Evolutionary conservation across 2,113 vertebrate species (phyloP), one percentile per base, ranked within the genome.

Genomic region (Monopterus albus): DNA sequence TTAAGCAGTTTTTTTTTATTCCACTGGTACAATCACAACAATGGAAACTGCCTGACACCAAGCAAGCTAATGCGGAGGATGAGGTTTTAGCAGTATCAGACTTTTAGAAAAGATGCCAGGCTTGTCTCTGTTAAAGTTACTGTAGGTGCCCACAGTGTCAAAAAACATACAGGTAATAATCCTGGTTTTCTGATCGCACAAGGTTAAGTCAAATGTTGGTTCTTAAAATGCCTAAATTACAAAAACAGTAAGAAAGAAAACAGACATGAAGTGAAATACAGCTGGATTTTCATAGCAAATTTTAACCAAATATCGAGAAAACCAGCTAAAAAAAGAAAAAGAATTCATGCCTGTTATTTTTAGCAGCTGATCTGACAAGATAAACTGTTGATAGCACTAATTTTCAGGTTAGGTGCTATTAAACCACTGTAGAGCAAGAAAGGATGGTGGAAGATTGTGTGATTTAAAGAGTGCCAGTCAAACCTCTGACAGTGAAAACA

Each of bases 1-100:
- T 88, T 70, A 85, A 86, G 81, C 58, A 89, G n/a, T n/a, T n/a
- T 84, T 25, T 17, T 33, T 69, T 43, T 18, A 56, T 62, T 76
- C 71, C 79, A 58, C 23, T 10, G 40, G 25, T 76, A 71, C 33
- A 60, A 47, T 52, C 59, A 33, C 74, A 72, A 65, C 72, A 78
- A 65, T 29, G 46, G 38, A 31, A 39, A 50, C 42, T 29, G 61
- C 15, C 35, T 36, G 23, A 68, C 25, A 29, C 49, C 20, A 53
- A 65, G 59, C 49, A 68, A 72, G 50, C 55, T 46, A 25, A 60
- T 14, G 35, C 28, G 20, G n/a, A 18, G 50, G 55, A 56, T 25
- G 53, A 50, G 17, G 20, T 33, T 64, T 78, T 8, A 58, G 33
- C 43, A 20, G n/a, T 29, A 69, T 53, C 35, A 62, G 39, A 50